Base-by-base conservation (phyloP, 2,888 invertebrate species). In the Drosophila borborema region DNA sequence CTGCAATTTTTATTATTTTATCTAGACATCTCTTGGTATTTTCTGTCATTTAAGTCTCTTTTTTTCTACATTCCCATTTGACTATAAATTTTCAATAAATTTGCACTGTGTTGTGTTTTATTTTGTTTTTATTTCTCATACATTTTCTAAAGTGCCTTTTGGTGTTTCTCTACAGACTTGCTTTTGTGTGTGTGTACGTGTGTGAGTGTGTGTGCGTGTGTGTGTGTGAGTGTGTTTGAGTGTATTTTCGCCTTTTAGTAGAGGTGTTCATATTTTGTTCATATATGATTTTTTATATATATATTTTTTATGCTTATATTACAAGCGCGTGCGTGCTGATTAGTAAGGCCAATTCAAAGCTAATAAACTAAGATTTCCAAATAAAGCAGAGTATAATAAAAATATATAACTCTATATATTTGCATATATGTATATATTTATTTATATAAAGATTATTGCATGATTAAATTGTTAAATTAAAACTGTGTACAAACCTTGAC, bases 401-500 rank as follows among this genome's bases (percentile, higher is more conserved):
- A 28, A 28, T 14, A 23, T 55, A 55, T 28, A 55, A n/a, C n/a
- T 31, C 20, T 45, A 43, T 45, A 56, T 43, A 56, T 36, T 34
- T 43, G 38, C 16, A 18, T 20, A 18, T 55, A 65, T 41, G 56
- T 41, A 40, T 49, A 56, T 53, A 55, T 36, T 20, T 40, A 34
- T 12, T 43, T 46, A 56, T 31, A 20, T 28, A 28, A 28, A 38
- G n/a, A 46, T 23, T 28, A 36, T 40, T 60, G 18, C 28, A 20
- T 59, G 14, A 7, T 5, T 60, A 2, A 46, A 41, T 69, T 67
- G 40, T 46, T 45, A 60, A 28, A 72, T 48, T 3, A 60, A 76
- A 81, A 81, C 71, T 72, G 79, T 86, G 89, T 86, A 86, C 86
- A 86, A 86, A 86, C 86, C 86, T 86, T 90, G 89, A 90, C 90